These are phyloP conservation scores for Drosophila baimaii DNA, from an alignment of 1,140 invertebrate genomes.

Conservation along the genomic window DNA sequence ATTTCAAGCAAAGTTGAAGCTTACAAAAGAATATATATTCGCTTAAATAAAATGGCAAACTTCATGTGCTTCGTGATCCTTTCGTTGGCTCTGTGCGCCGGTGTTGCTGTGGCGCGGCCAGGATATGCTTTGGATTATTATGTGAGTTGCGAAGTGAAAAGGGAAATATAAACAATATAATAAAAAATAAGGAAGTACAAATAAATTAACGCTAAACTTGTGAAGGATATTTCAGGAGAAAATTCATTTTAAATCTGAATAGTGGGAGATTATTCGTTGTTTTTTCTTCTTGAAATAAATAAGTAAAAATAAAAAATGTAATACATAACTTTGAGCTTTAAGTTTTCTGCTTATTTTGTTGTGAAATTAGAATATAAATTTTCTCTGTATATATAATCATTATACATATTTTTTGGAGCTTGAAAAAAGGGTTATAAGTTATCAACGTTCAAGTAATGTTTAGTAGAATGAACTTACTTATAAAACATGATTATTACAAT, in stretches of 20 bases:
- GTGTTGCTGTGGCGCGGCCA: conserved; percentile 69
- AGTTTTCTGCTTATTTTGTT: too few relatives aligned
- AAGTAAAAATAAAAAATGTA: background rate
- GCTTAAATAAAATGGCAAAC: conserved; percentile 74
- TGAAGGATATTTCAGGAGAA: too few relatives aligned
- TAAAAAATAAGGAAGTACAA: background rate
- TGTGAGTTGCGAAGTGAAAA: conserved; percentile 66
- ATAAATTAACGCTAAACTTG: too few relatives aligned
- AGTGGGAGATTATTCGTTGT: background rate
- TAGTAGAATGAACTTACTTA: background rate
- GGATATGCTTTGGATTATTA: conserved; percentile 84
- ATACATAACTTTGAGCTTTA: too few relatives aligned
- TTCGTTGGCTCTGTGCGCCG: conserved; percentile 68
- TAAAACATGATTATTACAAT: background rate
- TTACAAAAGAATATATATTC: conserved; percentile 21
- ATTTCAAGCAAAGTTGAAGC: conserved; percentile 32
- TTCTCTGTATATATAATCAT: too few relatives aligned
- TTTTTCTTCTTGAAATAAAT: background rate
- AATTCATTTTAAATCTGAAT: background rate
- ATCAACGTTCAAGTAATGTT: background rate
- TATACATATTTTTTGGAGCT: too few relatives aligned
- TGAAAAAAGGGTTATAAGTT: too few relatives aligned
- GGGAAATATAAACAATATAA: background rate
- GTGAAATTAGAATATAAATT: too few relatives aligned
- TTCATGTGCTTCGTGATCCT: conserved; percentile 73